Conservation (phyloP, 2,113 vertebrate species). For the Paedocypris sp. region DNA sequence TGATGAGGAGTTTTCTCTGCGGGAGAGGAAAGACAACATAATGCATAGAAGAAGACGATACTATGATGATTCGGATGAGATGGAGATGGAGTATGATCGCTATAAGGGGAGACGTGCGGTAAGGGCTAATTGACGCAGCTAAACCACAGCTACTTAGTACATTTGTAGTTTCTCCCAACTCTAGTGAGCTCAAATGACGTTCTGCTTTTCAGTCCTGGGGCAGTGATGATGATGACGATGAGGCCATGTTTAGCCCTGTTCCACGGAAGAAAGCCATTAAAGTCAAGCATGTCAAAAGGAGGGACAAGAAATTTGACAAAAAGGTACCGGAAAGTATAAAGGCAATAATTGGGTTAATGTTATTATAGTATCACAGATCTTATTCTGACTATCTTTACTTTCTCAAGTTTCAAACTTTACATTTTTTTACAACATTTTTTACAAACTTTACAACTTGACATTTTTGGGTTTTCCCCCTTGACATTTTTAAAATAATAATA, state of each 20-base stretch:
- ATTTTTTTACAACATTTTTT: too few relatives aligned
- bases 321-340: too few relatives aligned
- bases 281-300: slow-evolving; percentile 85
- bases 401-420: too few relatives aligned
- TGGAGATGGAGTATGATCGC: slow-evolving; percentile 73
- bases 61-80: slow-evolving; percentile 75
- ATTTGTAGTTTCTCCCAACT: background rate
- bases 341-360: too few relatives aligned
- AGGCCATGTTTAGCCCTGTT: slow-evolving; percentile 64
- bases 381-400: too few relatives aligned
- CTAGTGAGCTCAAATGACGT: background rate
- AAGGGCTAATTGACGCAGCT: slow-evolving; percentile 48
- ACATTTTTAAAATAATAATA: too few relatives aligned
- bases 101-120: slow-evolving; percentile 69
- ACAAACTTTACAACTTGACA: too few relatives aligned
- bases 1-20: slow-evolving; percentile 65
- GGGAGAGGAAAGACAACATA: slow-evolving; percentile 70
- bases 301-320: slow-evolving; percentile 88
- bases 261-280: slow-evolving; percentile 83
- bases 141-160: slow-evolving; percentile 5
- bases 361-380: too few relatives aligned
- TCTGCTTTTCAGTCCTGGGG: slow-evolving; percentile 65
- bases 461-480: too few relatives aligned
- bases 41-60: slow-evolving; percentile 65
- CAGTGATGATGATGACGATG: slow-evolving; percentile 76